phyloP scores from a whole-genome alignment of 2,888 invertebrate species.

The Lampropteryx suffumata region DNA sequence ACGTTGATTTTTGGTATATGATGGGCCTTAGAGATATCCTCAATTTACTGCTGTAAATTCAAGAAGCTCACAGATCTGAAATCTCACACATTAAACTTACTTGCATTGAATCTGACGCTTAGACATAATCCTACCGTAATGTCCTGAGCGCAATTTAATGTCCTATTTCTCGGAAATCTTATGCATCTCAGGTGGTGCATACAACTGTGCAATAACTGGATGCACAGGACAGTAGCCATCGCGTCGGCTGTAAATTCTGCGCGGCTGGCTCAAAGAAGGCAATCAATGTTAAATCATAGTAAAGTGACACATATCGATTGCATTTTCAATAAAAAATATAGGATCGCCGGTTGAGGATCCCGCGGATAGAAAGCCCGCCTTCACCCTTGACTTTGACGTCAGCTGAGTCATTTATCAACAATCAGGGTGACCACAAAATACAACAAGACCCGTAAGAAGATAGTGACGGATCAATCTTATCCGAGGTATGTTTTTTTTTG shows the following conservation, averaged over 20 bases:
- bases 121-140: conserved; percentile 57
- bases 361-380: conserved; percentile 62
- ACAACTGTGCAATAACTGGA: conserved; percentile 50
- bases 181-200: conserved; percentile 39
- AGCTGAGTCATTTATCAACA: conserved; percentile 75
- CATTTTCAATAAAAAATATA: conserved; percentile 56
- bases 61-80: conserved; percentile 8
- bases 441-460: conserved; percentile 27
- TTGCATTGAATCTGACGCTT: conserved; percentile 35
- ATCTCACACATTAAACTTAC: conserved; percentile 32
- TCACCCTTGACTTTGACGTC: conserved; percentile 74
- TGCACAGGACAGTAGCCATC: conserved; percentile 54
- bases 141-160: conserved; percentile 50
- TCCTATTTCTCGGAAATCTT: conserved; percentile 52
- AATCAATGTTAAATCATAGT: conserved; percentile 76
- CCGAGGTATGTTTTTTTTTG: neutral
- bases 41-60: conserved; percentile 1
- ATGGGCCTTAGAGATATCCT: neutral
- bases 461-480: conserved; percentile 23
- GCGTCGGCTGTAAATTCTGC: conserved; percentile 67
- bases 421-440: conserved; percentile 59
- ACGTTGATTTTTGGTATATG: too few species aligned
- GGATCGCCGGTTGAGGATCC: conserved; percentile 60
- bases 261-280: conserved; percentile 65
- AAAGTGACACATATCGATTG: conserved; percentile 62